These are phyloP conservation scores for Cyanoramphus novaezelandiae DNA, from an alignment of 2,113 vertebrate genomes.

Conservation along the genomic window DNA sequence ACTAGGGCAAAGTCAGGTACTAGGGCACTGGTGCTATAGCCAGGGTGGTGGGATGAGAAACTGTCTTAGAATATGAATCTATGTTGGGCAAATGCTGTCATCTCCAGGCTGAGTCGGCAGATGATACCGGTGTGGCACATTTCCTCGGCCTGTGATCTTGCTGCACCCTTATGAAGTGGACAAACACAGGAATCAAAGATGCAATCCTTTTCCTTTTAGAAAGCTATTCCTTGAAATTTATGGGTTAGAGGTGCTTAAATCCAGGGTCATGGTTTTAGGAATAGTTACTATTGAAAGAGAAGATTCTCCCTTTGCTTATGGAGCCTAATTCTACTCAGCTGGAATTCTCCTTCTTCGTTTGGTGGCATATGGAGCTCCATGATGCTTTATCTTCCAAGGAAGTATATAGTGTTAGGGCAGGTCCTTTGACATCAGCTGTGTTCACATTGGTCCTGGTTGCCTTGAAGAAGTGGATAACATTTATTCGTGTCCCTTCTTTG, in stretches of 20 bases:
- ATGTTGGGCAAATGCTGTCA: not conserved
- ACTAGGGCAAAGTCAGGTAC: not conserved
- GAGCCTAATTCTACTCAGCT: not conserved
- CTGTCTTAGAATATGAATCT: not conserved
- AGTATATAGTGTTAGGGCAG: not conserved
- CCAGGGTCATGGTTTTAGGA: not conserved
- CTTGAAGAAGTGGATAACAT: not conserved
- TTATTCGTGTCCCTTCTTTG: not conserved
- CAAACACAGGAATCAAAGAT: not conserved
- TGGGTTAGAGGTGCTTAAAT: not conserved
- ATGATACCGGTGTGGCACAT: too few relatives aligned
- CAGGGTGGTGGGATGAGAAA: not conserved
- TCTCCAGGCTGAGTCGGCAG: not conserved
- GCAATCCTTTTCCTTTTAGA: not conserved
- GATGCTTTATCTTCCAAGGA: not conserved
- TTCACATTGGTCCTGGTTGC: not conserved
- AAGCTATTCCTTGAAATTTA: not conserved
- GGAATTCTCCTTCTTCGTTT: not conserved
- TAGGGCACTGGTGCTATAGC: not conserved
- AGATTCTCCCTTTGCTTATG: not conserved
- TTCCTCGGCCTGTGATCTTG: not conserved
- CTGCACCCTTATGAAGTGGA: too few relatives aligned
- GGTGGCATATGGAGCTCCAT: not conserved
- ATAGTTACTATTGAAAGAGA: not conserved
- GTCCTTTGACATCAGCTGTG: not conserved